Evolutionary conservation across 2,113 vertebrate genomes (phyloP).

Genomic region (Prochilodus magdalenae): DNA sequence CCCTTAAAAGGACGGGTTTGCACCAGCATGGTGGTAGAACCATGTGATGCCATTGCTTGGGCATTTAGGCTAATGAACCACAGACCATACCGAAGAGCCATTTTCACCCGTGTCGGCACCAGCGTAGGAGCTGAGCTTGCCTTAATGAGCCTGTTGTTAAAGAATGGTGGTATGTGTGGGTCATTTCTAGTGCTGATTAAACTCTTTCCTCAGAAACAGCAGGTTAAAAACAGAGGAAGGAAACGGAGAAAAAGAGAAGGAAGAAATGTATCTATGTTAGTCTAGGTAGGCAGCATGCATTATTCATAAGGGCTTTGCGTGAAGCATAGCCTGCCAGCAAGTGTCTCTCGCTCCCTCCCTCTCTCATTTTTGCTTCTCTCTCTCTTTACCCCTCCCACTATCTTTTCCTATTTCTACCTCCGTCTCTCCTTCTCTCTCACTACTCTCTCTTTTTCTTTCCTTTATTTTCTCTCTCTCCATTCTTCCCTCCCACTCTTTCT

Average conservation of each 20-base stretch:
- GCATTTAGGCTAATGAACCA: slow-evolving; percentile 27
- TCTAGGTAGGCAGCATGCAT: slow-evolving; percentile 73
- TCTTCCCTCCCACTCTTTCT: background rate
- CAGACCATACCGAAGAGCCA: slow-evolving; percentile 1
- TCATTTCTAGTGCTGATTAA: slow-evolving; percentile 80
- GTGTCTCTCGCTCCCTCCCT: slow-evolving; percentile 63
- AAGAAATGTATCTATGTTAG: slow-evolving; percentile 61
- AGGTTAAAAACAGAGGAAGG: slow-evolving; percentile 72
- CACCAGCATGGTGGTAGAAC: background rate
- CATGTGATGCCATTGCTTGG: background rate
- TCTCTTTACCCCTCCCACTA: slow-evolving; percentile 31
- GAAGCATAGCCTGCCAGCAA: slow-evolving; percentile 76
- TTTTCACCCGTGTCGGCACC: slow-evolving; percentile 36
- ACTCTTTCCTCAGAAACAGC: slow-evolving; percentile 76
- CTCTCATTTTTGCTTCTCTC: slow-evolving; percentile 46
- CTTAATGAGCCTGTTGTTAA: slow-evolving; percentile 41
- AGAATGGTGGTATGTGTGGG: slow-evolving; percentile 52
- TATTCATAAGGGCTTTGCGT: slow-evolving; percentile 79
- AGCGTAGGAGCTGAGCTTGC: background rate
- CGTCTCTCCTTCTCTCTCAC: slow-evolving; percentile 4
- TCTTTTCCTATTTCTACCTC: slow-evolving; percentile 67
- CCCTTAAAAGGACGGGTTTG: no score
- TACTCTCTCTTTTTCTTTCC: background rate
- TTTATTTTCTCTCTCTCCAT: background rate
- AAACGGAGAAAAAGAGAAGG: slow-evolving; percentile 65